A percentile compares a stretch with the other conserved stretches of the same genome.
Conservation (phyloP, 2,797 vertebrate species). For the Spinibarbus caldwelli region DNA sequence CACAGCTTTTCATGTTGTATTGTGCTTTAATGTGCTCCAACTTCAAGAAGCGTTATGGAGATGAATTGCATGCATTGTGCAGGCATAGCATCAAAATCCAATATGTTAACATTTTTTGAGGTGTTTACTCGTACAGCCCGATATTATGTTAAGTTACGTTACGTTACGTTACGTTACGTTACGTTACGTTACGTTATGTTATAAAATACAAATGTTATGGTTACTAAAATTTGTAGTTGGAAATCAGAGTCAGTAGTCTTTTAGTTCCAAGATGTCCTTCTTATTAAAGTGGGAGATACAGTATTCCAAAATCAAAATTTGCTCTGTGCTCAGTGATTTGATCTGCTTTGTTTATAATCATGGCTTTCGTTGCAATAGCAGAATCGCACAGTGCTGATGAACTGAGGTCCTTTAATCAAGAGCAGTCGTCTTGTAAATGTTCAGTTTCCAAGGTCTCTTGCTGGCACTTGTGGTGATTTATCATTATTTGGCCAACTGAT, state of each 20-base stretch:
- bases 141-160: too few species aligned
- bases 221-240: not conserved
- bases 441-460: not conserved
- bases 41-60: not conserved
- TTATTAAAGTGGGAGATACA: too few species aligned
- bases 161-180: too few species aligned
- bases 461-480: not conserved
- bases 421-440: not conserved
- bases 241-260: not conserved
- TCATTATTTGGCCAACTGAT: slow-evolving; percentile 8
- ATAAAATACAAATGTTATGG: not conserved
- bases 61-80: slow-evolving; percentile 17
- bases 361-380: too few species aligned
- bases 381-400: not conserved
- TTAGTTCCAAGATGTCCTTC: too few species aligned
- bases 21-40: slow-evolving; percentile 13
- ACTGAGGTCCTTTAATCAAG: slow-evolving; percentile 16
- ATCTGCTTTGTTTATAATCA: too few species aligned
- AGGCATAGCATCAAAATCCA: not conserved
- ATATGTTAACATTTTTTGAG: not conserved
- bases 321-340: too few species aligned
- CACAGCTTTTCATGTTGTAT: not conserved
- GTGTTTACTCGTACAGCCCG: not conserved
- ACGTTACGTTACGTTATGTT: too few species aligned
- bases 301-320: too few species aligned